Conservation (phyloP, 2,888 invertebrate genomes). For the Dexiosoma caninum region DNA sequence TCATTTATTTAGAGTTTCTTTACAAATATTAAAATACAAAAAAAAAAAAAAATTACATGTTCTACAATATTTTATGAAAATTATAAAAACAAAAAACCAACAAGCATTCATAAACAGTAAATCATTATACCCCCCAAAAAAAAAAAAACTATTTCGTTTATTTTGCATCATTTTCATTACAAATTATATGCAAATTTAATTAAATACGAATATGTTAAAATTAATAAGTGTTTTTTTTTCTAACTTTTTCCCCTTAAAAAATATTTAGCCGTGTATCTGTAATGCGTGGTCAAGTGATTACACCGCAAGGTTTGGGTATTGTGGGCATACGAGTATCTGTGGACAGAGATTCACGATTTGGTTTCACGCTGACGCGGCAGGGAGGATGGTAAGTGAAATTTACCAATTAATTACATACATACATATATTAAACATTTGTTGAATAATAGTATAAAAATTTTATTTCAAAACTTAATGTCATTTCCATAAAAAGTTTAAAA, state of each 20-base stretch:
- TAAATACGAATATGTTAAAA: constrained; percentile 15
- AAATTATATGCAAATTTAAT: constrained; percentile 1
- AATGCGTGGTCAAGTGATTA: constrained; percentile 97
- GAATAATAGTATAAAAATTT: too few species aligned
- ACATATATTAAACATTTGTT: too few species aligned
- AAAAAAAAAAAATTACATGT: constrained; percentile 9
- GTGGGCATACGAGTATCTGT: constrained; percentile 98
- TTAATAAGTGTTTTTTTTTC: constrained; percentile 22
- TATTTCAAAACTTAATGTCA: too few species aligned
- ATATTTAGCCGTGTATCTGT: constrained; percentile 97
- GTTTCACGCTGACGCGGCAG: constrained; percentile 95
- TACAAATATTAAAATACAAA: background rate
- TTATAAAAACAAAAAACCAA: constrained; percentile 30
- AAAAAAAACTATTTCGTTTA: constrained; percentile 42
- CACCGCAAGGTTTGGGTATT: constrained; percentile 95
- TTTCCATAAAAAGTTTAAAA: too few species aligned
- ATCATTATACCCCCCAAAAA: too few species aligned
- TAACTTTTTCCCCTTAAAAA: constrained; percentile 10
- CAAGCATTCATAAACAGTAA: constrained; percentile 45
- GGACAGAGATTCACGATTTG: constrained; percentile 94
- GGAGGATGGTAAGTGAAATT: constrained; percentile 91
- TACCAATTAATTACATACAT: background rate
- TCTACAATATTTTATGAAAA: constrained; percentile 26
- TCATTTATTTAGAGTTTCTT: constrained; percentile 49
- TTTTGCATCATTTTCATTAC: constrained; percentile 57